Conservation (phyloP, 2,113 vertebrate species). For the Copsychus sechellarum region DNA sequence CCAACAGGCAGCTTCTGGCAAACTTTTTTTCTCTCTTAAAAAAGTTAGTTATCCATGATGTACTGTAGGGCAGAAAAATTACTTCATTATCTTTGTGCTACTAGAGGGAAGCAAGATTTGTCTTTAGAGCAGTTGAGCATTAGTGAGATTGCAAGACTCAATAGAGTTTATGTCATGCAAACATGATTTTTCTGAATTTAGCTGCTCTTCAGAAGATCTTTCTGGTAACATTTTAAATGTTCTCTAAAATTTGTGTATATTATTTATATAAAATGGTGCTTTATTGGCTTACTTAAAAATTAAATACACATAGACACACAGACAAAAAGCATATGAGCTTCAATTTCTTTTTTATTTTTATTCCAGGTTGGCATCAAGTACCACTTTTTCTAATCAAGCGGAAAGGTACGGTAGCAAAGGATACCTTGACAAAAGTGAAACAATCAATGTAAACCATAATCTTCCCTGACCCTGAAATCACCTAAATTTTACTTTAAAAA, state of each 20-base stretch:
- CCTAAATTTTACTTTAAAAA: neutral
- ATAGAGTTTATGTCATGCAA: neutral
- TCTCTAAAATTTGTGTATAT: neutral
- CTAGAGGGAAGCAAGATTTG: neutral
- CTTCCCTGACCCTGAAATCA: neutral
- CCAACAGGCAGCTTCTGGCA: neutral
- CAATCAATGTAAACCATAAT: neutral
- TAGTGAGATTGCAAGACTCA: neutral
- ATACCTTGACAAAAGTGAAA: neutral
- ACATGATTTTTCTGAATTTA: neutral
- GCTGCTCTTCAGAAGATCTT: neutral
- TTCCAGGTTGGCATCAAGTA: slow-evolving; percentile 91
- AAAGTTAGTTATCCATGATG: neutral
- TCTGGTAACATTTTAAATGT: neutral
- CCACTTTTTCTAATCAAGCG: slow-evolving; percentile 93
- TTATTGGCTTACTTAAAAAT: neutral
- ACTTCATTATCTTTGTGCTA: neutral
- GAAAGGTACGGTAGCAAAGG: slow-evolving; percentile 85
- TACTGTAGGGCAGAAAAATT: neutral
- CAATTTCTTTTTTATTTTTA: slow-evolving; percentile 30
- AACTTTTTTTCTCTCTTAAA: neutral
- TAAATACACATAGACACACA: neutral
- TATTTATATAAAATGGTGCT: neutral
- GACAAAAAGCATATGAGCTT: neutral
- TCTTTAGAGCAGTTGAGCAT: neutral